Conservation (phyloP, 2,113 vertebrate genomes). For the Gorsachius goisagi region DNA sequence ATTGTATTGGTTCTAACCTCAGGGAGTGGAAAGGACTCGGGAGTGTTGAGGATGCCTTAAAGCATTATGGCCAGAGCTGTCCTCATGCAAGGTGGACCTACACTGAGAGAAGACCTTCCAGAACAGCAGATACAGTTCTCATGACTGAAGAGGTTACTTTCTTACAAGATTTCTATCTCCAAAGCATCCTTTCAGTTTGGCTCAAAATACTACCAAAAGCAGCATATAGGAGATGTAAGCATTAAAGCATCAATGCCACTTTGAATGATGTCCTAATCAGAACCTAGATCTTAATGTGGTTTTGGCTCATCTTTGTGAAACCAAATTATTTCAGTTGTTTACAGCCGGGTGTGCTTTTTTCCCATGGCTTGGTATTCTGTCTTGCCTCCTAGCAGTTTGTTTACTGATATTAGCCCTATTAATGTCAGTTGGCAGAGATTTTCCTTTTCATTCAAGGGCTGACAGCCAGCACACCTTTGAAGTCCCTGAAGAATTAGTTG, state of each 20-base stretch:
- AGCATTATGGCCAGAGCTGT: neutral
- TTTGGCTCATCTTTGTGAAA: conserved; percentile 8
- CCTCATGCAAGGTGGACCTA: neutral
- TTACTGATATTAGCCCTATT: neutral
- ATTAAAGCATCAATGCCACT: neutral
- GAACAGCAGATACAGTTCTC: neutral
- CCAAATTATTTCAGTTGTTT: conserved; percentile 18
- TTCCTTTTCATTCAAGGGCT: neutral
- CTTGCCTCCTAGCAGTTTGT: neutral
- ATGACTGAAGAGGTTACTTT: neutral
- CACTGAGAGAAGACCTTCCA: neutral
- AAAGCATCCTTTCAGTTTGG: neutral
- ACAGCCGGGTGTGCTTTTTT: neutral
- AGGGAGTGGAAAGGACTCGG: neutral
- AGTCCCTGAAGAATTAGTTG: conserved; percentile 18
- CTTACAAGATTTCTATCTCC: neutral
- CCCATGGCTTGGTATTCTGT: neutral
- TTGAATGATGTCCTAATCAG: neutral
- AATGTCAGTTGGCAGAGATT: conserved; percentile 13
- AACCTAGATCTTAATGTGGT: neutral
- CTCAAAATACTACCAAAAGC: neutral
- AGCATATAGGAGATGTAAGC: neutral
- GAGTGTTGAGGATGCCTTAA: neutral
- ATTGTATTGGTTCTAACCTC: neutral
- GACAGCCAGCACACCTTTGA: conserved; percentile 46